These are phyloP conservation scores for Drosophila maculinotata DNA, from an alignment of 2,888 invertebrate genomes.

Conservation along the genomic window DNA sequence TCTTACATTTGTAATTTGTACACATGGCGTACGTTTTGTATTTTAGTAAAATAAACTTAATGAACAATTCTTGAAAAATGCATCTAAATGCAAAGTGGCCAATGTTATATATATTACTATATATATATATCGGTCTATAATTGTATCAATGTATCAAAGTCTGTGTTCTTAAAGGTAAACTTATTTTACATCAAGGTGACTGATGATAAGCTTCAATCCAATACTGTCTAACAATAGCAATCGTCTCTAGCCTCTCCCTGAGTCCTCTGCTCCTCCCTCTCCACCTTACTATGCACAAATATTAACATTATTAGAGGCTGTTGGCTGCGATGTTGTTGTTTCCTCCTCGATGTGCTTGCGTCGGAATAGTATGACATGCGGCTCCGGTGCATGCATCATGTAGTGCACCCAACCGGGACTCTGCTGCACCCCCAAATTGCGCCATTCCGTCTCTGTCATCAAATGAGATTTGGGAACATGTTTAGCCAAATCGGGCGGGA, in stretches of 20 bases:
- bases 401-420: slow-evolving; percentile 91
- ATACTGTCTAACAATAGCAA: slow-evolving; percentile 49
- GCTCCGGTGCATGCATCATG: slow-evolving; percentile 94
- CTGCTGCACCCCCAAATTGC: slow-evolving; percentile 96
- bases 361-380: slow-evolving; percentile 93
- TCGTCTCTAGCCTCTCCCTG: slow-evolving; percentile 22
- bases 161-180: slow-evolving; percentile 27
- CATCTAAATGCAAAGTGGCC: slow-evolving; percentile 6
- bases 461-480: slow-evolving; percentile 94
- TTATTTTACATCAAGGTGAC: slow-evolving; percentile 65
- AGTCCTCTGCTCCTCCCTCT: neutral
- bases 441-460: slow-evolving; percentile 98
- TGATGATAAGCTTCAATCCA: slow-evolving; percentile 56
- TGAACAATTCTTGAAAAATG: slow-evolving; percentile 26
- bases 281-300: slow-evolving; percentile 47
- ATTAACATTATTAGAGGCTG: slow-evolving; percentile 30
- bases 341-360: slow-evolving; percentile 85
- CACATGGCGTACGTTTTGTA: slow-evolving; percentile 66
- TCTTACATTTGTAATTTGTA: slow-evolving; percentile 49
- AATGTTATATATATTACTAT: neutral
- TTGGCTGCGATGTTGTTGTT: neutral
- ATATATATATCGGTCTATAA: slow-evolving; percentile 5
- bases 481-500: slow-evolving; percentile 93
- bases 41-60: slow-evolving; percentile 58
- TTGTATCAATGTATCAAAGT: slow-evolving; percentile 34